Conservation (phyloP, 2,113 vertebrate species). For the Cochlearius cochlearius region DNA sequence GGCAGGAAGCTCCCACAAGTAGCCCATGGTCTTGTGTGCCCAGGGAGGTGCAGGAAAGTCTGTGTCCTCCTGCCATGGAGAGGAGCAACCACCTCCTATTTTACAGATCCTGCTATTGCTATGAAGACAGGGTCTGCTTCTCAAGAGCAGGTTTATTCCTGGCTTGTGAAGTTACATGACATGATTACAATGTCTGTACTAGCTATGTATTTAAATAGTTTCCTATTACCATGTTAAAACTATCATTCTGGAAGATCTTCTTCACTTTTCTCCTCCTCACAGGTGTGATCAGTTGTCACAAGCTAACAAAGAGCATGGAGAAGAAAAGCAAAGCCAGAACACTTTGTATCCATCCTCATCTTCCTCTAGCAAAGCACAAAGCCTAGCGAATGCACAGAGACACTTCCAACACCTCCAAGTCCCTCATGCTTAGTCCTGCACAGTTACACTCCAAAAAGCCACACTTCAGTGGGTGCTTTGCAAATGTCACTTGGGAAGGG, state of each 20-base stretch:
- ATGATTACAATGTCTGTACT: neutral
- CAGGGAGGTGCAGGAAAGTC: neutral
- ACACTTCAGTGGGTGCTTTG: neutral
- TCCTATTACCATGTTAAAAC: neutral
- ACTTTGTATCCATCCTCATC: neutral
- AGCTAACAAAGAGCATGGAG: neutral
- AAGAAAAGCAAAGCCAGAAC: neutral
- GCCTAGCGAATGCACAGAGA: neutral
- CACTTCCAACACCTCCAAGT: neutral
- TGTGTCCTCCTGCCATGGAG: neutral
- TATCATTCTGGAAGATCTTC: neutral
- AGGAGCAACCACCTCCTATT: neutral
- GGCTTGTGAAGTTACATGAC: neutral
- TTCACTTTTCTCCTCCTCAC: neutral
- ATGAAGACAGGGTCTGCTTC: neutral
- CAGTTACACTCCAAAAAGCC: accelerated
- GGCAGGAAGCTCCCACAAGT: neutral
- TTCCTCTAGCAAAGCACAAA: neutral
- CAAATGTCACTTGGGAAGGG: neutral
- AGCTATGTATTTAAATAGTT: neutral
- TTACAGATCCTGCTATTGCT: neutral
- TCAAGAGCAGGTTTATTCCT: neutral
- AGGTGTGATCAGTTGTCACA: neutral
- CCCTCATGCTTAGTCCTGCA: neutral
- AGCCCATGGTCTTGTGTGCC: neutral